These are phyloP conservation scores for Xiphophorus hellerii DNA, from an alignment of 2,113 vertebrate species.

Conservation along the genomic window DNA sequence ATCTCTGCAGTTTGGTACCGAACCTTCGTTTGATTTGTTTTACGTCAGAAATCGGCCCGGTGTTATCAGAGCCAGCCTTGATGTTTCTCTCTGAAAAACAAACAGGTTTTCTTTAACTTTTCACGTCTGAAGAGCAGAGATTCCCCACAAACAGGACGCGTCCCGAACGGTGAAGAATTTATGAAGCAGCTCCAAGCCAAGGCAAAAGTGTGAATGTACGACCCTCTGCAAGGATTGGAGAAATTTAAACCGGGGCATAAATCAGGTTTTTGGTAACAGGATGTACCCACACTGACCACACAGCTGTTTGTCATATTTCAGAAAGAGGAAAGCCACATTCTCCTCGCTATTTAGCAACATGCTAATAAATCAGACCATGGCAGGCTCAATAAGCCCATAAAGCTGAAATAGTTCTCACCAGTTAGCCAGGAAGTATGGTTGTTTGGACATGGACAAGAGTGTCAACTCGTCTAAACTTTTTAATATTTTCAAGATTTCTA, in stretches of 20 bases:
- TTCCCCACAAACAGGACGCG: slow-evolving; percentile 23
- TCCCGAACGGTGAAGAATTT: slow-evolving; percentile 26
- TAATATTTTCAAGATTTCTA: not conserved
- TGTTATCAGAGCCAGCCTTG: slow-evolving; percentile 39
- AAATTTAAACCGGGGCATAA: slow-evolving; percentile 25
- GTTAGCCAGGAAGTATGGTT: not conserved
- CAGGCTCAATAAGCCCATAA: slow-evolving; percentile 11
- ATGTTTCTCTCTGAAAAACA: slow-evolving; percentile 32
- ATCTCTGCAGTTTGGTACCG: no score
- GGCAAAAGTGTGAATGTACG: slow-evolving; percentile 35
- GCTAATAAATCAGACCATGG: slow-evolving; percentile 6
- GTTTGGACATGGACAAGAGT: not conserved
- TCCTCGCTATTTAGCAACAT: slow-evolving; percentile 4
- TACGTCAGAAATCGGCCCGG: not conserved
- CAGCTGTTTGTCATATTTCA: not conserved
- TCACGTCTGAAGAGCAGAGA: slow-evolving; percentile 39
- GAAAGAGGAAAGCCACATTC: not conserved
- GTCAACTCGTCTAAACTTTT: no score
- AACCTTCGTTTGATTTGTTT: not conserved
- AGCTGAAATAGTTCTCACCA: not conserved
- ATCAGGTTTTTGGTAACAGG: slow-evolving; percentile 24
- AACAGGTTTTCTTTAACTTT: slow-evolving; percentile 25
- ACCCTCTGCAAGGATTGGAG: slow-evolving; percentile 6
- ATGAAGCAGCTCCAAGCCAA: slow-evolving; percentile 26
- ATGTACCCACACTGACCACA: not conserved